Conservation (phyloP, 1,140 invertebrate species). For the Trichonephila clavata region DNA sequence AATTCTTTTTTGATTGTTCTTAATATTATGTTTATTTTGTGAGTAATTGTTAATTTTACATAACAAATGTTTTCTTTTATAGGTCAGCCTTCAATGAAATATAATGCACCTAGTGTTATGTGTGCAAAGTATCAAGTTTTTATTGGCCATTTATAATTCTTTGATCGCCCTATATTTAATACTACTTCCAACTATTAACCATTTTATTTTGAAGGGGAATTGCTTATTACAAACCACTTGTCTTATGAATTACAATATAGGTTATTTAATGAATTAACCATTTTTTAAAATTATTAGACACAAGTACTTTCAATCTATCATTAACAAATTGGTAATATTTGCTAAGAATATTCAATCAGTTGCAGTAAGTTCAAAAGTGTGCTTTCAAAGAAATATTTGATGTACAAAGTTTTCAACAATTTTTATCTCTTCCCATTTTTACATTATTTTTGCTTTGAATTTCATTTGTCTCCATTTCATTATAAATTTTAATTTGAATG, state of each 20-base stretch:
- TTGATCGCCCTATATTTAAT: slow-evolving; percentile 54
- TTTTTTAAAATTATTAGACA: no score
- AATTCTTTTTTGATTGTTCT: neutral
- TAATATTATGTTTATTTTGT: neutral
- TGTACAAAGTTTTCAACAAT: no score
- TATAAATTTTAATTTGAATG: no score
- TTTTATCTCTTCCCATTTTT: no score
- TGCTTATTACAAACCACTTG: slow-evolving; percentile 9
- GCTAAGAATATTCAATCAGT: no score
- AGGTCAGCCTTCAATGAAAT: neutral
- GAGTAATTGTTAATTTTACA: neutral
- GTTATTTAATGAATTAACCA: no score
- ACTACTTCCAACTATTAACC: slow-evolving; percentile 42
- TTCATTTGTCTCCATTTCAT: no score
- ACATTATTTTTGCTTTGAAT: no score
- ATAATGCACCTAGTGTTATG: slow-evolving; percentile 32
- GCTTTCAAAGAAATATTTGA: no score
- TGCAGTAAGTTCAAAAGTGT: no score
- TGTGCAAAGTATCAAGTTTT: slow-evolving; percentile 10
- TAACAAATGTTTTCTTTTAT: neutral
- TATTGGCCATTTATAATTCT: slow-evolving; percentile 76
- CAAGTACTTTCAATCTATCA: no score
- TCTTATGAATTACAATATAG: neutral
- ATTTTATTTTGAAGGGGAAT: neutral
- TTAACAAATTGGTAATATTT: no score